Evolutionary conservation across 2,888 invertebrate genomes (phyloP), one percentile per base, ranked within the genome.

Genomic region (Fragum whitleyi): DNA sequence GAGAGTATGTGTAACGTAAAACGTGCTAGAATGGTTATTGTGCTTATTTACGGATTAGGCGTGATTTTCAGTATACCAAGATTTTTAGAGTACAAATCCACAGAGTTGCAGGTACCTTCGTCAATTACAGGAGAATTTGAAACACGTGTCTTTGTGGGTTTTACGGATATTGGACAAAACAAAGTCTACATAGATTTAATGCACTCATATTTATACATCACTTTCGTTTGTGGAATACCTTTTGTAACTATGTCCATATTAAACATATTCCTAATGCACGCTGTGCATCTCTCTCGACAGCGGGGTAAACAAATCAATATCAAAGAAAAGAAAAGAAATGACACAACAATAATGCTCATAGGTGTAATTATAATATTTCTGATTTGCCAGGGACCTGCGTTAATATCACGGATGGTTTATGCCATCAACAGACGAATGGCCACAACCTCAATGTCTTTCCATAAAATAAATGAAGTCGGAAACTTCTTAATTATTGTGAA

Each of bases 281-380:
- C 93, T 57, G 93, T 94, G 19, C 91, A 91, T 70, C 75, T 89
- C 74, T 93, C 93, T 0, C 85, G 92, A 19, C 86, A 88, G 42
- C 91, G 91, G 36, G 92, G 92, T 26, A 84, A 89, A 47, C 87
- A 90, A 72, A 92, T 93, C 11, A 93, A 92, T 79, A 90, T 91
- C 0, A 89, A 90, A 23, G 93, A 93, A 81, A 90, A 90, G 67
- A 91, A 91, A 51, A 89, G 94, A 19, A 93, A 92, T 76, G 93
- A 94, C 83, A 94, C 94, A 0, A 94, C 93, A 1, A 85, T 94
- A 47, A 94, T 94, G 94, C 88, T 94, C 21, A 94, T 94, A 36
- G 91, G 93, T 26, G 93, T 94, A 7, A 90, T 94, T 53, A 86
- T 93, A n/a, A 89, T 94, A 65, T 94, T 94, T 88, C 91, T 94